A percentile compares a stretch with the other conserved stretches of the same genome.
phyloP scores from a whole-genome alignment of 64 coral and sea anemone species.

The Actinia tenebrosa region DNA sequence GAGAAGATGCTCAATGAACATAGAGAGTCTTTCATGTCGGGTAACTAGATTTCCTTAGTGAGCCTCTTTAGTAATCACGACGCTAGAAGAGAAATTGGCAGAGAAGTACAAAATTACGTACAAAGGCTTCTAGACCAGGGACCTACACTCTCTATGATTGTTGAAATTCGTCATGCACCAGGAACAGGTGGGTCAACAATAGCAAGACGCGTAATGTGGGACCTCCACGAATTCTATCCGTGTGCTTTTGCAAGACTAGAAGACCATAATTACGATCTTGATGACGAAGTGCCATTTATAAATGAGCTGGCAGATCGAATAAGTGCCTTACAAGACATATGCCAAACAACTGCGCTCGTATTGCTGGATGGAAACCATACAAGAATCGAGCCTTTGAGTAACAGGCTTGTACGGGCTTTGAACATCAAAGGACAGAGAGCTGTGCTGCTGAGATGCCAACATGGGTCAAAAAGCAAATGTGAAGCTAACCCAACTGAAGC shows the following conservation, averaged over 20 bases:
- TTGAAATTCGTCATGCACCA: constrained; percentile 60
- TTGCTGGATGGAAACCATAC: constrained; percentile 58
- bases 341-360: constrained; percentile 37
- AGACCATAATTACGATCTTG: constrained; percentile 31
- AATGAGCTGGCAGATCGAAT: constrained; percentile 46
- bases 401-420: constrained; percentile 38
- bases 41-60: constrained; percentile 47
- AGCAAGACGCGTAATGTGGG: constrained; percentile 63
- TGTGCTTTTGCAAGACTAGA: constrained; percentile 25
- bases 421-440: constrained; percentile 47
- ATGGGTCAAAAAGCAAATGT: constrained; percentile 19
- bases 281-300: constrained; percentile 36
- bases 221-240: constrained; percentile 51
- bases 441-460: constrained; percentile 37
- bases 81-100: constrained; percentile 42
- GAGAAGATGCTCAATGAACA: constrained; percentile 43
- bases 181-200: constrained; percentile 65
- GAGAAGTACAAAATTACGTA: constrained; percentile 49
- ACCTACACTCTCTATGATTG: constrained; percentile 12
- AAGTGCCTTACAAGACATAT: constrained; percentile 40
- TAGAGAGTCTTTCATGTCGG: constrained; percentile 55
- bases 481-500: neutral
- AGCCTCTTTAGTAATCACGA: constrained; percentile 63
- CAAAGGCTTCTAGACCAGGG: constrained; percentile 54
- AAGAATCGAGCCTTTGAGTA: constrained; percentile 35